Evolutionary conservation across 2,797 vertebrate species (phyloP), one percentile per base, ranked within the genome.

Genomic region (Ctenopoma kingsleyae): DNA sequence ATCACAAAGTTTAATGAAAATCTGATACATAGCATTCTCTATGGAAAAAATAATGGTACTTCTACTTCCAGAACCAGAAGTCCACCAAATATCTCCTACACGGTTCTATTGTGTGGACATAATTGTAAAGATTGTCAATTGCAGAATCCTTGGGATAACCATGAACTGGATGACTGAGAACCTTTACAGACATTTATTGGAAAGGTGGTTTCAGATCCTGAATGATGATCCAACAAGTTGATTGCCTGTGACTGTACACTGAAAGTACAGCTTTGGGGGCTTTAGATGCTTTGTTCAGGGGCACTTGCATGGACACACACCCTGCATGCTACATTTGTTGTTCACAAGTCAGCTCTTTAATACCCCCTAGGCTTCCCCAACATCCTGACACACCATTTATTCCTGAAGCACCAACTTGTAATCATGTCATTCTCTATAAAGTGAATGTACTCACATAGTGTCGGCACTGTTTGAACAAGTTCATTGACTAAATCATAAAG

Each of bases 401-500:
- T 46, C 59, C 44, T 8, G 13, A 56, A 66, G 59, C 49, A 44
- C 59, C 56, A 67, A 61, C 41, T 60, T 54, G 57, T 46, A 54
- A 71, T 66, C 68, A 17, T 73, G 49, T 60, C 67, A 55, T 50
- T 36, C 56, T 51, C 57, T 49, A 20, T 61, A 56, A 78, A 63
- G 54, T 30, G 54, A 72, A 78, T 71, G 66, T 59, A 83, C 73
- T 76, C 75, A 79, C 76, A 78, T 8, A 38, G 40, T 57, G 58
- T 60, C 62, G 47, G 47, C 52, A 43, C 56, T 53, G 40, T 83
- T 83, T 85, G 66, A 87, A 84, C 56, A 63, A 75, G 69, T 72
- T 70, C 74, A 80, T 74, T 78, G 83, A 87, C 60, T 48, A 13
- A 56, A 62, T 50, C 67, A 85, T 87, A 80, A 89, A 89, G 83